Evolutionary conservation across 1,140 invertebrate species (phyloP).

Genomic region (Nilaparvata lugens): DNA sequence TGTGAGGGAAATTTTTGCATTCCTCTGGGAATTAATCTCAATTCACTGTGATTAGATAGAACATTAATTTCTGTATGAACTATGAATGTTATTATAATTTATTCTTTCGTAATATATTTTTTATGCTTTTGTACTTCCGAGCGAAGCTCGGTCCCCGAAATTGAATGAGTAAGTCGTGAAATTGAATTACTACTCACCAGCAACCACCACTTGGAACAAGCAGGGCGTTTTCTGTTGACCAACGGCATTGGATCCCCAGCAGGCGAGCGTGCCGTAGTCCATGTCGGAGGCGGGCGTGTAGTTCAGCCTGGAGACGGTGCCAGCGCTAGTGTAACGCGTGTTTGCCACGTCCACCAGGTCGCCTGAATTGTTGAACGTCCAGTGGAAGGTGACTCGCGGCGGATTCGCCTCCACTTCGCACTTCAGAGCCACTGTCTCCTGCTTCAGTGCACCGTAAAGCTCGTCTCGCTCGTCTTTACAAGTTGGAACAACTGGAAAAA

Average conservation of each 20-base stretch:
- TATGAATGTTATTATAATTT: too few relatives aligned
- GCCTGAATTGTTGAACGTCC: slow-evolving; percentile 83
- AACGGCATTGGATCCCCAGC: slow-evolving; percentile 72
- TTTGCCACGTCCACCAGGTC: slow-evolving; percentile 67
- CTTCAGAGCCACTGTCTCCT: slow-evolving; percentile 69
- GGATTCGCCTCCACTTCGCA: slow-evolving; percentile 83
- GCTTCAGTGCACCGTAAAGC: slow-evolving; percentile 70
- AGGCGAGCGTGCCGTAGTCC: slow-evolving; percentile 79
- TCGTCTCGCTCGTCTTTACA: slow-evolving; percentile 63
- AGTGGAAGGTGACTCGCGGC: slow-evolving; percentile 65
- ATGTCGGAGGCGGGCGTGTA: slow-evolving; percentile 77
- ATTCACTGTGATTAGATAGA: too few relatives aligned
- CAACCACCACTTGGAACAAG: slow-evolving; percentile 70
- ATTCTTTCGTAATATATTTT: too few relatives aligned
- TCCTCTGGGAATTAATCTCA: too few relatives aligned
- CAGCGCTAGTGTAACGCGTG: slow-evolving; percentile 47
- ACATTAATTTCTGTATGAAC: too few relatives aligned
- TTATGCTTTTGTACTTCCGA: too few relatives aligned
- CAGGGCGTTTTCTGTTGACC: slow-evolving; percentile 76
- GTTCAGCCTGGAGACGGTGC: slow-evolving; percentile 65
- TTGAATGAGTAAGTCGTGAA: too few relatives aligned
- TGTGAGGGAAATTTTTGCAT: too few relatives aligned
- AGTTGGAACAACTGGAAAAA: slow-evolving; percentile 61
- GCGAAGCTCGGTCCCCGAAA: too few relatives aligned
- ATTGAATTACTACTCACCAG: slow-evolving; percentile 54